Percentiles rank a stretch among this genome's conserved stretches.
phyloP scores from a whole-genome alignment of 2,888 invertebrate species.

The Lingula anatina region DNA sequence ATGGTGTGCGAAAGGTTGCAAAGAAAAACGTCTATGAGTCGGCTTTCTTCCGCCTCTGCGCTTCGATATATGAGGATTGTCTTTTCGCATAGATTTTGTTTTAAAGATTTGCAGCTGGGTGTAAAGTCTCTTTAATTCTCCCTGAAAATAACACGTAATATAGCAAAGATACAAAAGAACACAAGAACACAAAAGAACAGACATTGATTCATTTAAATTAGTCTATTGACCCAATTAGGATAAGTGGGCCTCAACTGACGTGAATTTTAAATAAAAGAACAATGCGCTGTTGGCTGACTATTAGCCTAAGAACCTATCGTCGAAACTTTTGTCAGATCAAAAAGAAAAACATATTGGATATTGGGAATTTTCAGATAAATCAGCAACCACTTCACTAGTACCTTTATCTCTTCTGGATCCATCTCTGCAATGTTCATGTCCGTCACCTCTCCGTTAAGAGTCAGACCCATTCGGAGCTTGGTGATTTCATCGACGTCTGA shows the following conservation, averaged over 20 bases:
- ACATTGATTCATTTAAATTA: background rate
- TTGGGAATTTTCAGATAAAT: too few species aligned
- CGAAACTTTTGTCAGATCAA: too few species aligned
- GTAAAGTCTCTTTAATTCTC: conserved; percentile 71
- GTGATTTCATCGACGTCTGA: conserved; percentile 47
- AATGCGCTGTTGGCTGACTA: too few species aligned
- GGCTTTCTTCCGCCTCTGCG: conserved; percentile 81
- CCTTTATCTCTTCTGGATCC: conserved; percentile 87
- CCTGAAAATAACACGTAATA: conserved; percentile 49
- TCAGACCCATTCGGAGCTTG: too few species aligned
- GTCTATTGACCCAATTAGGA: background rate
- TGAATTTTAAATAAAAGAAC: too few species aligned
- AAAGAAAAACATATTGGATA: too few species aligned
- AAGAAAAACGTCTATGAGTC: conserved; percentile 60
- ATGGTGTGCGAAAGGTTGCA: conserved; percentile 77
- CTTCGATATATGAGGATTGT: conserved; percentile 96
- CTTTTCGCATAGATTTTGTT: conserved; percentile 84
- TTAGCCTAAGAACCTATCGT: too few species aligned
- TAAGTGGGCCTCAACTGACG: too few species aligned
- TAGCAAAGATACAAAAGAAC: background rate
- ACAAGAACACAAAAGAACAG: background rate
- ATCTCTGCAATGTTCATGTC: conserved; percentile 87
- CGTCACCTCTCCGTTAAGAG: conserved; percentile 81
- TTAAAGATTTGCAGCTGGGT: conserved; percentile 88
- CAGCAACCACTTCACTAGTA: too few species aligned